Percentiles rank a stretch among this genome's conserved stretches.
These are phyloP conservation scores for Myiothlypis coronata DNA, from an alignment of 2,797 vertebrate species.

Conservation along the genomic window DNA sequence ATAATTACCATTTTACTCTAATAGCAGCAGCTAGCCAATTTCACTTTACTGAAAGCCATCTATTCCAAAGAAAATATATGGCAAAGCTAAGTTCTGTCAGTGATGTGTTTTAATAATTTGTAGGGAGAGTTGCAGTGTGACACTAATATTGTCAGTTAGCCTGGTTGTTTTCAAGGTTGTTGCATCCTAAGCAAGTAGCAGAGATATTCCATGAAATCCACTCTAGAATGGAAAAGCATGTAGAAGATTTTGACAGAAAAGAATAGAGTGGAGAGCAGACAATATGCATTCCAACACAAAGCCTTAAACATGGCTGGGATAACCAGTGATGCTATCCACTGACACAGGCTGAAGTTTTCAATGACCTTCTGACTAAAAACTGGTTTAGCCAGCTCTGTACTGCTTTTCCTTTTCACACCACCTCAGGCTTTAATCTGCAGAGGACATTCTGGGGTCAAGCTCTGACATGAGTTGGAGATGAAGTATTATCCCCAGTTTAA, in stretches of 20 bases:
- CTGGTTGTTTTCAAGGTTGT: background rate
- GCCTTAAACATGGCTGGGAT: background rate
- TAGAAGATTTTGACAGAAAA: background rate
- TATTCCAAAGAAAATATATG: background rate
- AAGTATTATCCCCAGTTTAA: background rate
- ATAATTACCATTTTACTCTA: background rate
- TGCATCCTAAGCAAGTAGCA: background rate
- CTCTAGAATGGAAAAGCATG: background rate
- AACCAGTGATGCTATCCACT: background rate
- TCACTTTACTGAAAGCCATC: background rate
- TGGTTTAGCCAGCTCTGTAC: background rate
- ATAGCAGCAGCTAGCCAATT: background rate
- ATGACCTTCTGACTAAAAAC: background rate
- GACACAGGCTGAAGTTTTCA: background rate
- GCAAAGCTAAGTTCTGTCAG: background rate
- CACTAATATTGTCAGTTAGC: background rate
- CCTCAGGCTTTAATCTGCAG: background rate
- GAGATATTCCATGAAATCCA: background rate
- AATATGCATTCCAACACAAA: background rate
- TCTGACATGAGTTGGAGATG: background rate
- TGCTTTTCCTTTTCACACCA: background rate
- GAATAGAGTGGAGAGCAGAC: background rate
- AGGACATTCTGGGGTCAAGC: background rate
- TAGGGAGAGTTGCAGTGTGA: background rate
- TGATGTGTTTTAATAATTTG: background rate